Base-by-base conservation (phyloP, 2,797 vertebrate genomes). In the Danio jaintianensis region DNA sequence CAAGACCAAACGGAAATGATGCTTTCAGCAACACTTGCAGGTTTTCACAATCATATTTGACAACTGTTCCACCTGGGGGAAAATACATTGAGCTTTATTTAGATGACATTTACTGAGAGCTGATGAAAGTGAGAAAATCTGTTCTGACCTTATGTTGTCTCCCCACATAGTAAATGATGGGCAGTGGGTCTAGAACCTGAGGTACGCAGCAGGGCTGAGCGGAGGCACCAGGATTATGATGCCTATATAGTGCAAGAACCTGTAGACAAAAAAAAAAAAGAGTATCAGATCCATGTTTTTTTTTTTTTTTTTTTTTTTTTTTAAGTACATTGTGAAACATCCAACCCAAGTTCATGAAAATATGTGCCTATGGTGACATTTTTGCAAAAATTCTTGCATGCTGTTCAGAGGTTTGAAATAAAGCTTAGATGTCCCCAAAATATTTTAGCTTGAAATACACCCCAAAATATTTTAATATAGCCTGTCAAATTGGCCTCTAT, bases 11-110 rank as follows among this genome's bases (percentile, higher is more conserved):
- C 6, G 0, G 63, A 48, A 52, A 58, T 6, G 8, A 0, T 7
- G 11, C 22, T 74, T 82, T 93, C 95, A 97, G 94, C 95, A 96
- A 87, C 96, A 98, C 86, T 95, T 96, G 93, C 96, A 97, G 79
- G 95, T 95, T 82, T 93, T 96, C 79, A 98, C 96, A 4, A 96
- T 93, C 96, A 98, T 98, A 86, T 97, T 96, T 87, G 96, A 97
- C 69, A 98, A 90, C 89, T 96, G 95, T 87, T 98, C 96, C 89
- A 97, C 95, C 94, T 95, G 86, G 88, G 87, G 13, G 83, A 29
- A 74, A n/a, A 16, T 36, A 62, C 36, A 71, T 66, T 62, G n/a
- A 56, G 5, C 1, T n/a, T 43, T 12, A 18, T 38, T 59, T 75
- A 9, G 11, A 62, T 2, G 7, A 18, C 0, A 52, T 79, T 71